phyloP scores from a whole-genome alignment of 1,140 invertebrate species.

The Sycobia sp. region DNA sequence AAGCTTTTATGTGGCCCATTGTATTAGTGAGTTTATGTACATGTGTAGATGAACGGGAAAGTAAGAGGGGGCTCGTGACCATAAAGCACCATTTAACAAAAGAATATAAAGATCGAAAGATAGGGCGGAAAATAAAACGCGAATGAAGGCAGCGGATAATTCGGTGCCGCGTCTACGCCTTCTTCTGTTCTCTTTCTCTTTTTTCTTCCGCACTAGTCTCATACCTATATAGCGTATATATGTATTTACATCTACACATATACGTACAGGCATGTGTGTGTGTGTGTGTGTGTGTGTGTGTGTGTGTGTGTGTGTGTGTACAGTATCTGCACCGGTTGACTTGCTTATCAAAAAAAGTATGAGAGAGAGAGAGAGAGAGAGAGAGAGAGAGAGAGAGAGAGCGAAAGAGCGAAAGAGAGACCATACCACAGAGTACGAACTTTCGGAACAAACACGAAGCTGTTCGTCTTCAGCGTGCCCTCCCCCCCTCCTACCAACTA shows the following conservation, averaged over 20 bases:
- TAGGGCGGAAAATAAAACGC: not conserved
- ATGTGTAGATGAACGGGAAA: not conserved
- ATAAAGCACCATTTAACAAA: too few relatives aligned
- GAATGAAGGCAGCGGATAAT: not conserved
- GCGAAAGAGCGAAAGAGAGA: too few relatives aligned
- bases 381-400: too few relatives aligned
- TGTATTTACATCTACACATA: not conserved
- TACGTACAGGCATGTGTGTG: too few relatives aligned
- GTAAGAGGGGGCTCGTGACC: conserved; percentile 3
- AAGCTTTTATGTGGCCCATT: conserved; percentile 17
- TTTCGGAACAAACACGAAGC: conserved; percentile 16
- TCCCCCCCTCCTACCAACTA: too few relatives aligned
- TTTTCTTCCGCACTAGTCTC: too few relatives aligned
- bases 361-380: too few relatives aligned
- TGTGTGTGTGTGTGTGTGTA: too few relatives aligned
- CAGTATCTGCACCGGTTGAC: too few relatives aligned
- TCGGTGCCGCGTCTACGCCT: too few relatives aligned
- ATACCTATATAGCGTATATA: too few relatives aligned
- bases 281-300: not conserved
- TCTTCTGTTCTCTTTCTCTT: too few relatives aligned
- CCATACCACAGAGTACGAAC: conserved; percentile 14
- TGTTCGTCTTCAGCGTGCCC: conserved; percentile 13
- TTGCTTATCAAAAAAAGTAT: conserved; percentile 9
- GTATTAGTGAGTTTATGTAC: not conserved
- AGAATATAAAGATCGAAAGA: conserved; percentile 11